A percentile compares a stretch with the other conserved stretches of the same genome.
Evolutionary conservation across 1,140 invertebrate genomes (phyloP).

Genomic region (Tetragnatha versicolor): DNA sequence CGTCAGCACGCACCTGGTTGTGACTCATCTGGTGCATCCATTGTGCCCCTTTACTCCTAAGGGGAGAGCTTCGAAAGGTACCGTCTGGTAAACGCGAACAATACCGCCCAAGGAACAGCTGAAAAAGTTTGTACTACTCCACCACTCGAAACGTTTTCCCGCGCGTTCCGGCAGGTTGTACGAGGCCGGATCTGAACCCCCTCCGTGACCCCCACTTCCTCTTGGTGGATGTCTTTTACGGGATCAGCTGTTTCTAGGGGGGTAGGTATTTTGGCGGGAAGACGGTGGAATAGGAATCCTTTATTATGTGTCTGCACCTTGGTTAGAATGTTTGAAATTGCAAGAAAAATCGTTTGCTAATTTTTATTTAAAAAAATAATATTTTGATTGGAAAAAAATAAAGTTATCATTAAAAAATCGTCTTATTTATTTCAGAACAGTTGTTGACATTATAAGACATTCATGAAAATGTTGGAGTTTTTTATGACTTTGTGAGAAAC

Average conservation of each 20-base stretch:
- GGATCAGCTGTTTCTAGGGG: constrained; percentile 19
- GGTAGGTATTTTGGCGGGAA: constrained; percentile 19
- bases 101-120: constrained; percentile 1
- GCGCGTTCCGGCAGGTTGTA: constrained; percentile 22
- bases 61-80: neutral
- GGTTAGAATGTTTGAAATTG: too few relatives aligned
- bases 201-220: neutral
- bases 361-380: too few relatives aligned
- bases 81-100: constrained; percentile 19
- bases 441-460: too few relatives aligned
- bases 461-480: too few relatives aligned
- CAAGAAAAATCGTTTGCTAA: too few relatives aligned
- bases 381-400: too few relatives aligned
- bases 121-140: constrained; percentile 19
- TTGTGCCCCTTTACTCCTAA: constrained; percentile 8
- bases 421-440: too few relatives aligned
- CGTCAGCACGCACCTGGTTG: constrained; percentile 12
- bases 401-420: too few relatives aligned
- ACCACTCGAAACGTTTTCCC: constrained; percentile 2
- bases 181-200: neutral
- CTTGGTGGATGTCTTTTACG: too few relatives aligned
- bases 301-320: too few relatives aligned
- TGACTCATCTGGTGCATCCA: constrained; percentile 12
- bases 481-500: too few relatives aligned
- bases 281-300: too few relatives aligned